Evolutionary conservation across 1,140 invertebrate species (phyloP), one percentile per base, ranked within the genome.

Genomic region (Drosophila carrolli): DNA sequence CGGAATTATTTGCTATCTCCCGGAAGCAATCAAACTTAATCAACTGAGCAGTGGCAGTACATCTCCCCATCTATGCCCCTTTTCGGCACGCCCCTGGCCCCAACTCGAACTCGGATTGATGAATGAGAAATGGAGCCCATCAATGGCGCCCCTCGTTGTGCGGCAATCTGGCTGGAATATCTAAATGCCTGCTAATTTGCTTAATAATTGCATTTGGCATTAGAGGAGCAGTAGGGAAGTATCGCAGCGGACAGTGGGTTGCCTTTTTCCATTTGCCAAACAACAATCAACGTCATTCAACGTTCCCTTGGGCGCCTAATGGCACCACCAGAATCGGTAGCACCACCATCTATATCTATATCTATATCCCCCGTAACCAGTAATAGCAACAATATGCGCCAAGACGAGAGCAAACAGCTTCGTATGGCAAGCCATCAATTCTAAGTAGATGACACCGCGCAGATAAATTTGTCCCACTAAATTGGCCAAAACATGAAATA

Each of bases 401-500:
- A 47, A 54, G 58, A 70, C 51, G 62, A 53, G 27, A 78, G 41
- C 59, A 65, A 65, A 68, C 43, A 55, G 83, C 67, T 88, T 86
- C 83, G 79, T 73, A 68, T 77, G 84, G 84, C 76, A 80, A 78
- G 82, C 81, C 81, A 91, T 91, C 86, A 91, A 92, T 92, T 92
- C 91, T 91, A 92, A 92, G 80, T 84, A 92, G 91, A 92, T 92
- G 88, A 92, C 91, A 92, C 91, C 85, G 88, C 82, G 73, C 88
- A 91, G 91, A 92, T 92, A 92, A 92, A 92, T 92, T 92, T 91
- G 91, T 90, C 91, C 91, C 72, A 92, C 88, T 91, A 92, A 92
- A 92, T 92, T 92, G 88, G 88, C 91, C 91, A 90, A 92, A 92
- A 92, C 91, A 92, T 92, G 91, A 92, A 92, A 92, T 92, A 92